Evolutionary conservation across 2,888 invertebrate genomes (phyloP).

Genomic region (Cremastinae sp.): DNA sequence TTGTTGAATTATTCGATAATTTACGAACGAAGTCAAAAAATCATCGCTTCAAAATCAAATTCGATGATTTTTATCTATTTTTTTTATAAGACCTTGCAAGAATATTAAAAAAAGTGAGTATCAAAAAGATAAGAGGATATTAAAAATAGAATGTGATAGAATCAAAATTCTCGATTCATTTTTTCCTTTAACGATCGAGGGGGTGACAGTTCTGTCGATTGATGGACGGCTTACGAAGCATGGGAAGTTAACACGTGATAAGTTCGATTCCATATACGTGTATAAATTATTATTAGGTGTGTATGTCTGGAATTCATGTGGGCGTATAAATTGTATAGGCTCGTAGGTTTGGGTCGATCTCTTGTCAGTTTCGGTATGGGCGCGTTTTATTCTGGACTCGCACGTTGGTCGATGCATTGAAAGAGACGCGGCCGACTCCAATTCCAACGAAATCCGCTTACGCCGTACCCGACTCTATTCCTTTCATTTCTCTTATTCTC

Average conservation of each 20-base stretch:
- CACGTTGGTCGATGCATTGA: conserved; percentile 70
- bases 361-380: conserved; percentile 20
- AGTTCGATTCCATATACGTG: conserved; percentile 15
- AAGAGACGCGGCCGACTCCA: conserved; percentile 68
- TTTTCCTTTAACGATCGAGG: too few species aligned
- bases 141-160: too few species aligned
- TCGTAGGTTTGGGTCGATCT: conserved; percentile 50
- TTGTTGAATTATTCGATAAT: too few species aligned
- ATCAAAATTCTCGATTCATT: too few species aligned
- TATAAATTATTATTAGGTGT: background rate
- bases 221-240: background rate
- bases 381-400: conserved; percentile 32
- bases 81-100: too few species aligned
- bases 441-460: conserved; percentile 77
- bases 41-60: too few species aligned
- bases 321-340: conserved; percentile 69
- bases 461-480: conserved; percentile 52
- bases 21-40: too few species aligned
- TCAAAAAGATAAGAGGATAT: too few species aligned
- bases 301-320: conserved; percentile 26
- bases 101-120: too few species aligned
- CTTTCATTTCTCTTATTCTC: conserved; percentile 46
- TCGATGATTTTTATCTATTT: too few species aligned
- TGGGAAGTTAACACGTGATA: background rate
- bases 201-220: too few species aligned